Evolutionary conservation across 1,140 invertebrate species (phyloP), one percentile per base, ranked within the genome.

Genomic region (Sitobion miscanthi): DNA sequence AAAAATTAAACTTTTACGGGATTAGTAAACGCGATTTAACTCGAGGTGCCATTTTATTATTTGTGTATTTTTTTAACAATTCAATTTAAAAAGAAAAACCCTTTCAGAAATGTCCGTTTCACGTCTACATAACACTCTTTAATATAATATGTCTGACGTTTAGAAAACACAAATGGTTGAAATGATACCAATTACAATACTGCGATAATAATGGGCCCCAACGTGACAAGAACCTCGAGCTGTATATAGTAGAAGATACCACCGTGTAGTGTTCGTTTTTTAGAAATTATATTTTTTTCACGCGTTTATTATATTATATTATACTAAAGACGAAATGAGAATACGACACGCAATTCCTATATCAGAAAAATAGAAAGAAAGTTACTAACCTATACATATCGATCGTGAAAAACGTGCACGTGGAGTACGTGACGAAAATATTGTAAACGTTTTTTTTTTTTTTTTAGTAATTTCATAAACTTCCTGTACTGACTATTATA

Each of bases 281-380:
- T 77, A 77, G 62, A 77, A 77, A 77, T 77, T 77, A 85, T 45
- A 85, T 85, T 38, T 42, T 85, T 88, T 88, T n/a, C 21, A n/a
- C 86, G 30, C 45, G 47, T 49, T 85, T 88, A 47, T 88, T 52
- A 88, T n/a, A 85, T 69, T 69, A 69, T 69, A 77, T 77, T 77
- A 77, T 77, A 45, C 9, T 30, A 42, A 85, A 23, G 38, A 49
- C 30, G 7, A 49, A 88, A 88, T 42, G 25, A 88, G 30, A 47
- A 88, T 47, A 49, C 25, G 14, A 87, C 85, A 47, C 11, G 86
- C 86, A 4, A 21, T 49, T 30, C n/a, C 38, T 83, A 83, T 83
- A 83, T 45, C 42, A 45, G 83, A 85, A 85, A 49, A 49, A 88
- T n/a, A 88, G 47, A 49, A 88, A 88, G 86, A 52, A 52, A 88